Evolutionary conservation across 1,140 invertebrate species (phyloP).

Genomic region (Tetramorium simillimum): DNA sequence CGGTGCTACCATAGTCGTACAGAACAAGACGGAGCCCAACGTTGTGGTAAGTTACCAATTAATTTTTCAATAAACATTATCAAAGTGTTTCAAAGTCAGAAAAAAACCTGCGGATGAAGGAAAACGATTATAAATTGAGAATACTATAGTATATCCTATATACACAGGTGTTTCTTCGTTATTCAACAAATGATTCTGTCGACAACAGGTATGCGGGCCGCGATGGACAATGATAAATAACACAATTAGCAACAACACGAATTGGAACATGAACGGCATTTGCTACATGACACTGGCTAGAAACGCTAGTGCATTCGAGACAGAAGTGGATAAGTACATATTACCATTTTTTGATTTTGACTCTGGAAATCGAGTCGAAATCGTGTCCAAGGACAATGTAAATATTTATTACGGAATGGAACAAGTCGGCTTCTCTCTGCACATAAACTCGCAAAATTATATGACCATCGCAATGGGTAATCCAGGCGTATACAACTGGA

Average conservation of each 20-base stretch:
- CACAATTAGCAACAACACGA: background rate
- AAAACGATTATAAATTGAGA: too few species aligned
- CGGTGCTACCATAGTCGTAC: slow-evolving; percentile 72
- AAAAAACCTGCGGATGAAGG: too few species aligned
- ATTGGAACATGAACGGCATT: slow-evolving; percentile 81
- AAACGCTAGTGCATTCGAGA: slow-evolving; percentile 53
- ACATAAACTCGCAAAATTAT: slow-evolving; percentile 60
- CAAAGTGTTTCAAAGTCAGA: too few species aligned
- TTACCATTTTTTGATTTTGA: slow-evolving; percentile 44
- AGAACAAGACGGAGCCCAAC: slow-evolving; percentile 68
- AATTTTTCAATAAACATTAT: background rate
- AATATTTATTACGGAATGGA: slow-evolving; percentile 74
- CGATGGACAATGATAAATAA: slow-evolving; percentile 68
- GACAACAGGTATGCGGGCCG: slow-evolving; percentile 73
- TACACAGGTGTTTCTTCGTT: background rate
- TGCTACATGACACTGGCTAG: slow-evolving; percentile 80
- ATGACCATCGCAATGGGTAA: slow-evolving; percentile 84
- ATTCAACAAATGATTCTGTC: background rate
- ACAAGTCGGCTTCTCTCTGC: slow-evolving; percentile 80
- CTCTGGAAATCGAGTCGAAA: background rate
- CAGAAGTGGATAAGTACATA: slow-evolving; percentile 28
- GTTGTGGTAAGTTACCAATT: slow-evolving; percentile 68
- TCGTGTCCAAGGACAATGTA: background rate
- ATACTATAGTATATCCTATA: too few species aligned
- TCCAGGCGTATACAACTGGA: slow-evolving; percentile 87